Percentiles rank a stretch among this genome's conserved stretches.
Conservation (phyloP, 2,113 vertebrate species). For the Dromaius novaehollandiae region DNA sequence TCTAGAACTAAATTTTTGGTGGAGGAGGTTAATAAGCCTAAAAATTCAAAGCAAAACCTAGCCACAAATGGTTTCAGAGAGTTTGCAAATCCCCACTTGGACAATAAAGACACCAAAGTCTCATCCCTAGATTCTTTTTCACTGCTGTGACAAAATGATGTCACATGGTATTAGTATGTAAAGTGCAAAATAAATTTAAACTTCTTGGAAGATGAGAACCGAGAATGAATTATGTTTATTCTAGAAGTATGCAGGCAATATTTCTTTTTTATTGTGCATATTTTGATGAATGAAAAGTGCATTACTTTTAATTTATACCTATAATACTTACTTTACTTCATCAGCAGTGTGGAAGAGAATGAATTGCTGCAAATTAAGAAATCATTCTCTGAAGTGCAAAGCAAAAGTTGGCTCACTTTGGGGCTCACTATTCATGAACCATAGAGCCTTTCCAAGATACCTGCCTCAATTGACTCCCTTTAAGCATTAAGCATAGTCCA, state of each 20-base stretch:
- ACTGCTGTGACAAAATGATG: neutral
- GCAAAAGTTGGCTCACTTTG: neutral
- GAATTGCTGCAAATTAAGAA: neutral
- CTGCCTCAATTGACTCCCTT: neutral
- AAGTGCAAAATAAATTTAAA: neutral
- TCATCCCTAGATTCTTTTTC: neutral
- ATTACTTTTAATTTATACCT: neutral
- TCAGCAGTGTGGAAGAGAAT: neutral
- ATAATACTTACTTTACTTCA: neutral
- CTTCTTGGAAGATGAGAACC: neutral
- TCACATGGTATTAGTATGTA: neutral
- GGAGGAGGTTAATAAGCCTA: neutral
- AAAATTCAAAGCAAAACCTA: neutral
- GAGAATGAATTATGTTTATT: neutral
- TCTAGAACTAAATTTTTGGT: neutral
- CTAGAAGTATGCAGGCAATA: neutral
- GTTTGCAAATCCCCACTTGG: neutral
- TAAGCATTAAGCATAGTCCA: neutral
- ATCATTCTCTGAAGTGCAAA: neutral
- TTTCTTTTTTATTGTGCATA: neutral
- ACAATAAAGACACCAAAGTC: neutral
- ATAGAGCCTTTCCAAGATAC: neutral
- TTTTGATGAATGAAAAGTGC: neutral
- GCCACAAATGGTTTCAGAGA: neutral
- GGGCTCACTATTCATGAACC: neutral